Evolutionary conservation across 2,888 invertebrate species (phyloP).

Genomic region (Myopa testacea): DNA sequence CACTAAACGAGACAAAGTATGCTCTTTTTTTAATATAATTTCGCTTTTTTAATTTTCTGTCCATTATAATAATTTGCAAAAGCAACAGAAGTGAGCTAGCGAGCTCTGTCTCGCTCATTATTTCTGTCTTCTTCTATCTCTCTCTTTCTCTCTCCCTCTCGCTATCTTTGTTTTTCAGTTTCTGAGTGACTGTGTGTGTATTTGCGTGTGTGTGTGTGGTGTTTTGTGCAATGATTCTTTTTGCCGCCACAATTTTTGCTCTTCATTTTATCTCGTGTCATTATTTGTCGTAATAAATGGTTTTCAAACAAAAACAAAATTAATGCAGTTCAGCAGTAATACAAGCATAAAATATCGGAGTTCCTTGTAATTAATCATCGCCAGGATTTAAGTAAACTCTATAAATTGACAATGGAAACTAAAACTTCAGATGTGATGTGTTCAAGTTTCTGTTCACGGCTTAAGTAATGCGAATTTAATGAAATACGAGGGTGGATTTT

Average conservation of each 20-base stretch:
- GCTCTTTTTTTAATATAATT: conserved; percentile 26
- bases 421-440: no score
- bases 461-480: no score
- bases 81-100: background rate
- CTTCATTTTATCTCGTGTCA: conserved; percentile 6
- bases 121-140: background rate
- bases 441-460: no score
- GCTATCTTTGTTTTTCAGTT: background rate
- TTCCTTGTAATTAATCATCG: no score
- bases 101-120: background rate
- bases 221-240: background rate
- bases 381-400: no score
- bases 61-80: conserved; percentile 37
- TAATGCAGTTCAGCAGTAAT: background rate
- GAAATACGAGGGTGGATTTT: no score
- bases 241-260: background rate
- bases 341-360: no score
- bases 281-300: conserved; percentile 10
- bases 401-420: no score
- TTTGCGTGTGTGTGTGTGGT: background rate
- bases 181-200: background rate
- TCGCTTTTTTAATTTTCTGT: conserved; percentile 14
- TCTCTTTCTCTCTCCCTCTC: background rate
- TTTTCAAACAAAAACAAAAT: background rate
- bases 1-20: background rate